Evolutionary conservation across 2,113 vertebrate genomes (phyloP), one percentile per base, ranked within the genome.

Genomic region (Caranx ignobilis): DNA sequence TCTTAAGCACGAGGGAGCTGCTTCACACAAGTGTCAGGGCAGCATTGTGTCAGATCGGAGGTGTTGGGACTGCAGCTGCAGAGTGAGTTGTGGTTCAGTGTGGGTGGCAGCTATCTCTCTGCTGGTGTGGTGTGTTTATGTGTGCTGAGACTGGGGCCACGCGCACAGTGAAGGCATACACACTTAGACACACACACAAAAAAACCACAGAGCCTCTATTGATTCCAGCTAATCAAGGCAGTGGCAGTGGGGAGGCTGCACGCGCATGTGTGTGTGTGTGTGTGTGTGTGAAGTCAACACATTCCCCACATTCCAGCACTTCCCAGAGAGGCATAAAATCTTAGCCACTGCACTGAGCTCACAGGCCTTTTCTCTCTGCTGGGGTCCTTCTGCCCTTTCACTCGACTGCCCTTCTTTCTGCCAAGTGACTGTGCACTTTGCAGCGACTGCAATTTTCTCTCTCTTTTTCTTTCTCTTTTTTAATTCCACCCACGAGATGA

Each of bases 271-370:
- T 93, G 94, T 95, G 93, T 31, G 48, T 93, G 94, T 56, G 54
- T 75, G 90, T 87, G 19, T 26, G 48, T 93, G 94, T 95, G 93
- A 94, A 96, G 95, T 96, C 96, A 95, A 95, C 92, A 93, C 93
- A 97, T 97, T 97, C 97, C 85, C 85, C 19, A 34, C 94, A 97
- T 97, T 96, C 96, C 94, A 91, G 70, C 94, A 94, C 95, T 97
- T 95, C 93, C 94, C 89, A 95, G 93, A 89, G 92, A 93, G 93
- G 88, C 92, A 93, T 77, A 91, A 90, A 84, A 95, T 95, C 95
- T 96, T 94, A 94, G 78, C 92, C 82, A 71, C 73, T 55, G 11
- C 78, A 45, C 37, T 34, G 41, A 54, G 52, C 76, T 75, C 63
- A 9, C 73, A 77, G 35, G 66, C 76, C 71, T 80, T 35, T 39